Conservation (phyloP, 2,113 vertebrate genomes). For the Engraulis encrasicolus region DNA sequence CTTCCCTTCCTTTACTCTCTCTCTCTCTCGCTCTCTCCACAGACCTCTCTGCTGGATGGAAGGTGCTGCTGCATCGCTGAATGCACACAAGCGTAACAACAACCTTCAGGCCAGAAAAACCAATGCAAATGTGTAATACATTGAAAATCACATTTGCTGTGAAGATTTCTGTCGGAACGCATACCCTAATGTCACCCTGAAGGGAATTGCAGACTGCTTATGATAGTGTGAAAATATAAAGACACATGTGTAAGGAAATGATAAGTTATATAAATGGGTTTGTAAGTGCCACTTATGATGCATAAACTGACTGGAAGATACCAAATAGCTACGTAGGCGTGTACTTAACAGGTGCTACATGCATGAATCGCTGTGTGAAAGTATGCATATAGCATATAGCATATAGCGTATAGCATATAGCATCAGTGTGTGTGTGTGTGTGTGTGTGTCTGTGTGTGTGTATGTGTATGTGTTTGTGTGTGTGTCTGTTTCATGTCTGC, state of each 20-base stretch:
- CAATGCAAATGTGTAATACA: background rate
- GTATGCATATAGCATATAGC: too few species aligned
- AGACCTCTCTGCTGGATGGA: background rate
- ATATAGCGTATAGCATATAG: too few species aligned
- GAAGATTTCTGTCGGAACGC: background rate
- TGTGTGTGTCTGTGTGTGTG: background rate
- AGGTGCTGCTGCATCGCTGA: background rate
- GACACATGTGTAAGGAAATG: too few species aligned
- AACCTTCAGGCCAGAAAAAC: background rate
- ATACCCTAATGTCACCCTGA: background rate
- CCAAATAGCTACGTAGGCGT: too few species aligned
- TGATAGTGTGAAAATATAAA: background rate
- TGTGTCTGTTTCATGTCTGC: background rate
- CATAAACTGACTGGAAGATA: too few species aligned
- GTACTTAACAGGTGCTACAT: too few species aligned
- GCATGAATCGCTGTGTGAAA: too few species aligned
- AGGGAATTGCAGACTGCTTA: background rate
- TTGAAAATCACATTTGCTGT: background rate
- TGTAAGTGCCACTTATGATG: too few species aligned
- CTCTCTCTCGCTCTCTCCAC: background rate
- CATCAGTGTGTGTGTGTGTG: background rate
- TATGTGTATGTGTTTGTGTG: background rate
- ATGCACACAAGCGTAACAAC: background rate
- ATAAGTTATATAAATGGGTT: too few species aligned
- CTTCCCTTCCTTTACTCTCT: too few species aligned